Base-by-base conservation (phyloP, 1,140 invertebrate species). In the Archegozetes longisetosus region DNA sequence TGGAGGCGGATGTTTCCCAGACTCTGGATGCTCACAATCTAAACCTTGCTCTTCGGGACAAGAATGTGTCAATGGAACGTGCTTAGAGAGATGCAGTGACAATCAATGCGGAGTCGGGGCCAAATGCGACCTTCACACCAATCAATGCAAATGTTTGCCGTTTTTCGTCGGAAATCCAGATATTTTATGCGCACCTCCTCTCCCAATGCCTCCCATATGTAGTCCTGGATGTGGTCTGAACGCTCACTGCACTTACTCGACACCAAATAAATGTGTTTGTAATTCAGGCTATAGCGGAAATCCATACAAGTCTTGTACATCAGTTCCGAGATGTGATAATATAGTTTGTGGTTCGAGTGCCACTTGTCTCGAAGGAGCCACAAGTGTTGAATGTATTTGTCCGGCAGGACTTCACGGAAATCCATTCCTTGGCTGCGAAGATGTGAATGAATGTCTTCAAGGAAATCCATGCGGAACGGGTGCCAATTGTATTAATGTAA, bases 91-190 rank as follows among this genome's bases (percentile, higher is more conserved):
- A 22, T 93, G 89, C 68, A 85, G 88, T 67, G 82, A 81, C 13
- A 76, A 87, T 0, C 79, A 86, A 9, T 93, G 88, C 68, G 85
- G 85, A 9, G 77, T 88, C 9, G 84, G 84, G 12, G 85, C 85
- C 13, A 80, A 79, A 40, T 93, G 88, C 69, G 84, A 91, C 68
- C 77, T 79, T 61, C 73, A 76, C 51, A 84, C 79, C 14, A 87
- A 87, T 61, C 84, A 83, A 72, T 93, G 88, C 72, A 77, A 87
- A 25, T 93, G 88, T 69, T 80, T 88, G 69, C 80, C 83, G 1
- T 86, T 84, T 67, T 90, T 90, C 70, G 78, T 89, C 61, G 88
- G 88, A 64, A 88, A 91, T 72, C 86, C 88, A 1, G 83, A 88
- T 67, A 73, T 89, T 9, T 75, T 91, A 24, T 92, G 88, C 69